Evolutionary conservation across 2,888 invertebrate genomes (phyloP).

Genomic region (Eumacrocentrus americanus): DNA sequence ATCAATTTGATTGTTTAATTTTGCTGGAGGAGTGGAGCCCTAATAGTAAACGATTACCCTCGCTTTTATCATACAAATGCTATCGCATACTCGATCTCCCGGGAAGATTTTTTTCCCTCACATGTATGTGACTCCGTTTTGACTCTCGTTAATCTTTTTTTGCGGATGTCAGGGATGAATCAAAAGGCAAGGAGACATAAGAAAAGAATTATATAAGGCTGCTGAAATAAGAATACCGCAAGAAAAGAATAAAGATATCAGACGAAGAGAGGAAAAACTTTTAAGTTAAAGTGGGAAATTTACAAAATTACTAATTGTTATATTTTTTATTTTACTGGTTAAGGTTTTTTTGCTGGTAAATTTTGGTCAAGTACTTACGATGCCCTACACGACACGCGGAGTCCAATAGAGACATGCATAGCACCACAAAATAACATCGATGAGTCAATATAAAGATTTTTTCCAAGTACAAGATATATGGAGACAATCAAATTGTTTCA

Average conservation of each 20-base stretch:
- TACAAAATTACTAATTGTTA: background rate
- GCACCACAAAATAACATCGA: slow-evolving; percentile 60
- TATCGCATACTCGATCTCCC: background rate
- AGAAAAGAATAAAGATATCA: background rate
- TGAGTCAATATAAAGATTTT: slow-evolving; percentile 53
- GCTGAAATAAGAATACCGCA: too few relatives aligned
- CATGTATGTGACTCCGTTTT: background rate
- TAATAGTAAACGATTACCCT: too few relatives aligned
- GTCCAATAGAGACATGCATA: slow-evolving; percentile 62
- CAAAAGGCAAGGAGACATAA: slow-evolving; percentile 2
- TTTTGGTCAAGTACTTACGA: slow-evolving; percentile 57
- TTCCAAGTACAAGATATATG: slow-evolving; percentile 46
- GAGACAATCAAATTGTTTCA: slow-evolving; percentile 44
- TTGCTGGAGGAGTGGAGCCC: too few relatives aligned
- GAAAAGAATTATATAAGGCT: background rate
- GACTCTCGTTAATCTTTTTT: background rate
- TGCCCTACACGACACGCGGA: slow-evolving; percentile 61
- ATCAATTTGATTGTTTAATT: background rate
- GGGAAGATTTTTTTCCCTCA: background rate
- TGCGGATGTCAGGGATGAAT: background rate
- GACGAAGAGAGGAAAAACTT: background rate
- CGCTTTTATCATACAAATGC: too few relatives aligned
- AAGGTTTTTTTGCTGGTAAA: background rate
- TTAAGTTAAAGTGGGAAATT: too few relatives aligned
- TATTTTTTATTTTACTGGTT: background rate